These are phyloP conservation scores for Drosophila murphyi DNA, from an alignment of 1,140 invertebrate species.

Conservation along the genomic window DNA sequence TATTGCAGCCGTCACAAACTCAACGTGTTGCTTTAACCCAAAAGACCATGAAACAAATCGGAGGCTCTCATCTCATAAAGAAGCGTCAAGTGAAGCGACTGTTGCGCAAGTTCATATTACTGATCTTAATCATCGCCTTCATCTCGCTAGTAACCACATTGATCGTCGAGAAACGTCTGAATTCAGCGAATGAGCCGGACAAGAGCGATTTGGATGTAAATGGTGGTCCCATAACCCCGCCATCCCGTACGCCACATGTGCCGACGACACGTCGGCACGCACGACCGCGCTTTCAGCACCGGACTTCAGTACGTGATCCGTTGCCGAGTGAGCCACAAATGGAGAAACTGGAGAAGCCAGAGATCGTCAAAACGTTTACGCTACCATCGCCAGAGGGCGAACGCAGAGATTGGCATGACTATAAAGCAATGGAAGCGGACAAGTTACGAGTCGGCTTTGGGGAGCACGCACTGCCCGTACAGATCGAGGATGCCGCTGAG, in stretches of 20 bases:
- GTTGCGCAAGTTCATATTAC: conserved; percentile 61
- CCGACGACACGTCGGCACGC: conserved; percentile 38
- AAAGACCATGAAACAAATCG: conserved; percentile 1
- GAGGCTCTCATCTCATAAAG: conserved; percentile 45
- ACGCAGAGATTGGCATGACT: conserved; percentile 91
- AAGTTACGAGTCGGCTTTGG: conserved; percentile 86
- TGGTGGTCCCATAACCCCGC: conserved; percentile 69
- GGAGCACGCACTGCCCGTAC: conserved; percentile 89
- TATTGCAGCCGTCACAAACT: conserved; percentile 26
- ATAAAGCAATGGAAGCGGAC: conserved; percentile 87
- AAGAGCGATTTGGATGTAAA: conserved; percentile 58
- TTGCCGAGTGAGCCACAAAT: background rate
- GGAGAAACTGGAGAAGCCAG: background rate
- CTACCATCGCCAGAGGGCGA: conserved; percentile 62
- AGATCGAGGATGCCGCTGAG: conserved; percentile 76
- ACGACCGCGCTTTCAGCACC: conserved; percentile 67
- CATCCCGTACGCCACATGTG: conserved; percentile 33
- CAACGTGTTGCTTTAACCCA: background rate
- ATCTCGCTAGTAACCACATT: conserved; percentile 65
- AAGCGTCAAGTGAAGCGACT: conserved; percentile 73
- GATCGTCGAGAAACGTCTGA: conserved; percentile 66
- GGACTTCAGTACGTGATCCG: conserved; percentile 32
- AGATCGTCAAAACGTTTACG: conserved; percentile 24
- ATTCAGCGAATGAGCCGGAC: background rate
- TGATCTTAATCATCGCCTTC: conserved; percentile 45